Evolutionary conservation across 2,113 vertebrate genomes (phyloP).

Genomic region (Xenopus borealis): DNA sequence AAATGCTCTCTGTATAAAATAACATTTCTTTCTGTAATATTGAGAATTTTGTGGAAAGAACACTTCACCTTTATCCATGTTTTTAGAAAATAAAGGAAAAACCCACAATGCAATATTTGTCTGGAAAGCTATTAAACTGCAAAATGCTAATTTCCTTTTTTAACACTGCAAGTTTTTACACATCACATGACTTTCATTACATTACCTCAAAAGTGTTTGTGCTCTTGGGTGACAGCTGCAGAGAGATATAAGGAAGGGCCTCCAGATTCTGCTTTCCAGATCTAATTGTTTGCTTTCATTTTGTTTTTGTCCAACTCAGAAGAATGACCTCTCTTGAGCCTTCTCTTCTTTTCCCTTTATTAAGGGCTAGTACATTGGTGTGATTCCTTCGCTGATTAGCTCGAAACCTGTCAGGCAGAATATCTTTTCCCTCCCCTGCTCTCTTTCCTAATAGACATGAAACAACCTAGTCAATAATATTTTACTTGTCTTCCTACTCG

Average conservation of each 20-base stretch:
- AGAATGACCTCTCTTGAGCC: slow-evolving; percentile 64
- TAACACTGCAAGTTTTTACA: too few relatives aligned
- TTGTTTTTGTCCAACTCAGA: slow-evolving; percentile 60
- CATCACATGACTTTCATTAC: too few relatives aligned
- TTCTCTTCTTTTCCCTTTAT: slow-evolving; percentile 57
- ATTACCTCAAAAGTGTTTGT: background rate
- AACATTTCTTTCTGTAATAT: too few relatives aligned
- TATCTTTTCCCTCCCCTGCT: slow-evolving; percentile 67
- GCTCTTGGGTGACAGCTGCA: background rate
- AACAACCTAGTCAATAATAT: slow-evolving; percentile 87
- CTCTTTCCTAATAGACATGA: slow-evolving; percentile 84
- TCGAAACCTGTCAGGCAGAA: slow-evolving; percentile 80
- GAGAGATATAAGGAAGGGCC: background rate
- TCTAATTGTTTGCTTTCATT: slow-evolving; percentile 33
- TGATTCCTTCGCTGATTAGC: slow-evolving; percentile 80
- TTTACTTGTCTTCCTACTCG: slow-evolving; percentile 79
- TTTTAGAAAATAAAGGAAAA: too few relatives aligned
- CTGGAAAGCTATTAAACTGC: too few relatives aligned
- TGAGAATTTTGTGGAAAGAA: too few relatives aligned
- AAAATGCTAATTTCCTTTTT: too few relatives aligned
- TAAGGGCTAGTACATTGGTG: slow-evolving; percentile 67
- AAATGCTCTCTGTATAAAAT: too few relatives aligned
- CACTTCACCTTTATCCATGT: too few relatives aligned
- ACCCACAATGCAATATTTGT: too few relatives aligned
- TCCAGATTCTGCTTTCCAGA: background rate